phyloP scores from a whole-genome alignment of 53 echinoderm and acorn worm species.

The Pentamera pediparva region DNA sequence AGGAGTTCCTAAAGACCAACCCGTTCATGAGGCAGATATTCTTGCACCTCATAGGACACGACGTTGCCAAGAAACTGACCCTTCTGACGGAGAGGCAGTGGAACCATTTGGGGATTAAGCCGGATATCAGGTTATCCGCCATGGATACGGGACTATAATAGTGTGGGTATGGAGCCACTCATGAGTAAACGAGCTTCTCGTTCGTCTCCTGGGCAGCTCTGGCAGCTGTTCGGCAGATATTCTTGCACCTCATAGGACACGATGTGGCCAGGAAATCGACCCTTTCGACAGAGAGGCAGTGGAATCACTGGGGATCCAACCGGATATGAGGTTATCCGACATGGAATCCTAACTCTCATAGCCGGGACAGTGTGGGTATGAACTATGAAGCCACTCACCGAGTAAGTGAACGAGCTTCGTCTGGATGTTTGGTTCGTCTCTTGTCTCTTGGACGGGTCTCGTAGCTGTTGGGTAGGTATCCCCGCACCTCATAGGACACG shows the following conservation, averaged over 20 bases:
- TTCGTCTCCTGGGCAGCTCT: no score
- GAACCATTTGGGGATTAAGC: conserved; percentile 41
- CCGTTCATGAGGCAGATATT: conserved; percentile 82
- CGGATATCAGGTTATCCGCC: conserved; percentile 69
- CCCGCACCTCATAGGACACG: conserved; percentile 78
- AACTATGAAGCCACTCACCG: no score
- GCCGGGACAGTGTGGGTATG: no score
- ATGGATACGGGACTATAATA: no score
- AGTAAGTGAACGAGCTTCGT: no score
- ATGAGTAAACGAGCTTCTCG: no score
- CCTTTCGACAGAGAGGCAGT: conserved; percentile 74
- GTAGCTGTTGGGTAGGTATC: conserved; percentile 83
- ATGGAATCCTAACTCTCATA: no score
- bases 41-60: conserved; percentile 78
- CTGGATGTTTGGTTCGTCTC: no score
- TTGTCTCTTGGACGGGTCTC: no score
- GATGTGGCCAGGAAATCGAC: conserved; percentile 88
- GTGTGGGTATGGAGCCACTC: no score
- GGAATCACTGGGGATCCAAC: conserved; percentile 44
- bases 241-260: conserved; percentile 78
- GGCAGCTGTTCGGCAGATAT: no score
- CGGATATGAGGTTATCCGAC: conserved; percentile 68
- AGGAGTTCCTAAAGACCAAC: conserved; percentile 53
- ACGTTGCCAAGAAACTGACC: conserved; percentile 85
- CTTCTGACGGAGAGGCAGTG: conserved; percentile 77